Evolutionary conservation across 1,140 invertebrate species (phyloP), one percentile per base, ranked within the genome.

Genomic region (Phocides pigmalion): DNA sequence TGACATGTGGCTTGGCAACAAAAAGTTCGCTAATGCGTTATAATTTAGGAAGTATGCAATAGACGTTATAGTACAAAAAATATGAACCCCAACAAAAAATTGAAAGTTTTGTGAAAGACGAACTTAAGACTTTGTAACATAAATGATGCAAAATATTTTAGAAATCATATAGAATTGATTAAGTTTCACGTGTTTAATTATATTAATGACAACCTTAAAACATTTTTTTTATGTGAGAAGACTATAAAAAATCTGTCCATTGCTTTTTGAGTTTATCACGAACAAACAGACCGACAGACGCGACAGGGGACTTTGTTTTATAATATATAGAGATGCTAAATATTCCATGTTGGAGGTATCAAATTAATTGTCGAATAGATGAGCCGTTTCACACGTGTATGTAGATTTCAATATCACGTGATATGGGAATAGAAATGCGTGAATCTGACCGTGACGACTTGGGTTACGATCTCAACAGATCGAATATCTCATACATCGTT

Each of bases 11-110:
- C 71, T 53, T 64, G 17, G 4, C 5, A 14, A 37, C 22, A 65
- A 76, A 81, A 82, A 75, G 64, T 71, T 70, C 41, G 66, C 72
- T 84, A 85, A 85, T 81, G 77, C 70, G 84, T 58, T 74, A 83
- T 79, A 85, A 84, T 76, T 70, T 64, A 62, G 44, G 28, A 62
- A 62, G 11, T 19, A 49, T 66, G 67, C 73, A 78, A 72, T 68
- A 72, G 16, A 22, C 54, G 17, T 62, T 66, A 72, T 73, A 68
- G 11, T 9, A 17, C 15, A 42, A 16, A 19, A 19, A 9, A 19
- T 42, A 3, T 39, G 12, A 39, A 14, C 16, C 15, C 11, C 3
- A 6, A 62, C 62, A 65, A 64, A 65, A 62, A 49, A 19, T 61
- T 35, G 15, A 14, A 42, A 32, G 37, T 1, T 50, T 17, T 19